phyloP scores from a whole-genome alignment of 2,113 vertebrate species.

The Pedionomus torquatus region DNA sequence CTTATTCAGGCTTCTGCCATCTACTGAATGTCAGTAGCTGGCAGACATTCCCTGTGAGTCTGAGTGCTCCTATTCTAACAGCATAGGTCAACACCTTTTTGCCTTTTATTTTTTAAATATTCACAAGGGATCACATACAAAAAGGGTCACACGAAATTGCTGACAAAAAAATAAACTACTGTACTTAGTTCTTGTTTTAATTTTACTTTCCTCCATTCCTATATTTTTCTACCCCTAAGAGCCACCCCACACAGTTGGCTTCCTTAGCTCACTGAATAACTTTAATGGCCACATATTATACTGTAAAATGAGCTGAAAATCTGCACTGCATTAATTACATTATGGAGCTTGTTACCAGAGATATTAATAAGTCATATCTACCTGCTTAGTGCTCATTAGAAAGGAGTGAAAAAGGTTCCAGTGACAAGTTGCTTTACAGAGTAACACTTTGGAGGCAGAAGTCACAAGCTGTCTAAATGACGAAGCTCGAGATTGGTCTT shows the following conservation, averaged over 20 bases:
- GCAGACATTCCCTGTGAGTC: neutral
- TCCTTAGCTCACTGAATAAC: neutral
- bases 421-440: neutral
- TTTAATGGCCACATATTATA: neutral
- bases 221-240: neutral
- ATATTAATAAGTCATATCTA: neutral
- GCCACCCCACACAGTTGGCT: neutral
- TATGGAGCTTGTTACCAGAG: neutral
- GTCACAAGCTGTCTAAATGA: neutral
- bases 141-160: neutral
- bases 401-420: neutral
- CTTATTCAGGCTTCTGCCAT: neutral
- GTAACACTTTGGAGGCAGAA: neutral
- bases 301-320: neutral
- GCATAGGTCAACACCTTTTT: neutral
- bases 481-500: neutral
- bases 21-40: neutral
- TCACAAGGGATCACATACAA: rapidly evolving
- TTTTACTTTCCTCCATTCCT: neutral
- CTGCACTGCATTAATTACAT: neutral
- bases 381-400: neutral
- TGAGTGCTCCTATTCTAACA: neutral
- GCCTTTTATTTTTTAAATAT: neutral
- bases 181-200: neutral
- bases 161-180: neutral